phyloP scores from a whole-genome alignment of 53 echinoderm and acorn worm genomes.

The Henricia sp. region DNA sequence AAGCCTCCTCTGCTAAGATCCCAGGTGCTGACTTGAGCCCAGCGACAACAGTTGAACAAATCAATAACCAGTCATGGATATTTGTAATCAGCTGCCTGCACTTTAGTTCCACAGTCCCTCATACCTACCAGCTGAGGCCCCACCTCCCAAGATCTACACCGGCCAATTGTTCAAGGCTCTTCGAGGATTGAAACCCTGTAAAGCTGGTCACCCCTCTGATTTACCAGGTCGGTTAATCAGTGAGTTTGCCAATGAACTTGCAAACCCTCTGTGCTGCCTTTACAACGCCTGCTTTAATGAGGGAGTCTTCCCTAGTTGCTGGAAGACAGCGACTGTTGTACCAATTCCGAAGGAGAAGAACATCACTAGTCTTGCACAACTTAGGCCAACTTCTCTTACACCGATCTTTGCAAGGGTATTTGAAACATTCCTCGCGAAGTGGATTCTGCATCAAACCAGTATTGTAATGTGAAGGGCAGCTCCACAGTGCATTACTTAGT shows the following conservation, averaged over 20 bases:
- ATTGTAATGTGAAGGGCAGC: constrained; percentile 26
- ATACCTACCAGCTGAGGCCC: constrained; percentile 14
- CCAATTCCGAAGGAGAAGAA: constrained; percentile 12
- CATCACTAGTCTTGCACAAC: not conserved
- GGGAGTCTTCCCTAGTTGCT: not conserved
- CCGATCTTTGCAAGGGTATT: constrained; percentile 5
- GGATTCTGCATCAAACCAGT: constrained; percentile 26
- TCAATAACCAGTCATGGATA: constrained; percentile 26
- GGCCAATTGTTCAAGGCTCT: constrained; percentile 14
- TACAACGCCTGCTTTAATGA: constrained; percentile 14
- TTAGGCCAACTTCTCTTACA: not conserved
- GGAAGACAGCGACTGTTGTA: not conserved
- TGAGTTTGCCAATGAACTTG: constrained; percentile 47
- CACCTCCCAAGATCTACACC: constrained; percentile 36
- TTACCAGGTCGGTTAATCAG: constrained; percentile 25
- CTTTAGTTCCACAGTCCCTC: not conserved
- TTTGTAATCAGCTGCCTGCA: constrained; percentile 30
- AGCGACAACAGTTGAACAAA: too few relatives aligned
- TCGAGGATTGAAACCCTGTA: constrained; percentile 8
- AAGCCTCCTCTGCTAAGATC: too few relatives aligned
- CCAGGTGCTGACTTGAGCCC: too few relatives aligned
- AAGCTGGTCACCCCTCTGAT: constrained; percentile 17
- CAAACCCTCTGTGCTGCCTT: not conserved
- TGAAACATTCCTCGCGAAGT: constrained; percentile 17
- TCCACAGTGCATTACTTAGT: constrained; percentile 40